phyloP scores from a whole-genome alignment of 2,888 invertebrate species.

The Sinotaia quadrata region DNA sequence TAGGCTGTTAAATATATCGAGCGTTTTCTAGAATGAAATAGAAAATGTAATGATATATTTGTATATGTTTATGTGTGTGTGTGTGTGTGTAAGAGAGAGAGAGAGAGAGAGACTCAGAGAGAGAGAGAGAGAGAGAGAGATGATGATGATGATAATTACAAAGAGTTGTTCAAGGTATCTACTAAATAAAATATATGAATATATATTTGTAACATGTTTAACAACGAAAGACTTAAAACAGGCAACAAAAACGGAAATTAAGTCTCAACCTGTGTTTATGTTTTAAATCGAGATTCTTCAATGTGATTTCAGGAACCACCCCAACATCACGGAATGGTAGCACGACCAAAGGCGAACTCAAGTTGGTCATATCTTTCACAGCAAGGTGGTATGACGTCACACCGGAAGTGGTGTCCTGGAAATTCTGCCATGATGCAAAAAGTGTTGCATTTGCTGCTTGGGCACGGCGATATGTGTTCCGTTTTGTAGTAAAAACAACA shows the following conservation, averaged over 20 bases:
- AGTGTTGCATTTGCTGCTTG: conserved; percentile 33
- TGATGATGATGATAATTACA: no score
- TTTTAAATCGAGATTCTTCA: conserved; percentile 27
- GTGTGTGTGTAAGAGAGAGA: no score
- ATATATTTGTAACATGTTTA: no score
- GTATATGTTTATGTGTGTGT: no score
- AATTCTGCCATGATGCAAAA: conserved; percentile 43
- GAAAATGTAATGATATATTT: no score
- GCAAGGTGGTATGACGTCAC: conserved; percentile 36
- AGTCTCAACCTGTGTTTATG: conserved; percentile 27
- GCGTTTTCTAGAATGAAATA: no score
- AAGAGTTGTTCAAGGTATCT: no score
- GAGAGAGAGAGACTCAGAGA: no score
- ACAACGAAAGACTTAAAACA: no score
- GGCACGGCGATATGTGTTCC: conserved; percentile 31
- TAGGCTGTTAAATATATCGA: background rate
- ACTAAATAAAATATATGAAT: no score
- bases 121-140: no score
- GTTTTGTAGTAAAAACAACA: conserved; percentile 43
- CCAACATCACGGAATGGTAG: conserved; percentile 25
- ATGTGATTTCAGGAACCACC: conserved; percentile 20
- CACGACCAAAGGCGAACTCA: background rate
- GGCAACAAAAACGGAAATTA: no score
- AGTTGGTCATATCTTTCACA: conserved; percentile 10
- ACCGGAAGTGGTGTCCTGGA: conserved; percentile 39